These are phyloP conservation scores for Dunckerocampus dactyliophorus DNA, from an alignment of 2,113 vertebrate species.

Conservation along the genomic window DNA sequence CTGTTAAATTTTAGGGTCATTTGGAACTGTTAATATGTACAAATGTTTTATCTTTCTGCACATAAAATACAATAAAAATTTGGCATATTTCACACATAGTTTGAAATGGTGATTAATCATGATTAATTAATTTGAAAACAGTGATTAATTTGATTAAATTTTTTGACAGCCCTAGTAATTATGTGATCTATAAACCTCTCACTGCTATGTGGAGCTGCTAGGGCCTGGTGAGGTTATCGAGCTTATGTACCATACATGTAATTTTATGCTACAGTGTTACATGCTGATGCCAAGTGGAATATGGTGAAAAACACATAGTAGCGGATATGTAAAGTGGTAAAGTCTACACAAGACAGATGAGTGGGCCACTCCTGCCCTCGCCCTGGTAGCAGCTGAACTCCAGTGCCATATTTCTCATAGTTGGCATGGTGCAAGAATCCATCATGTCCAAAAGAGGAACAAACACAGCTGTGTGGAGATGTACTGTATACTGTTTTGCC, in stretches of 20 bases:
- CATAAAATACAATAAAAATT: no score
- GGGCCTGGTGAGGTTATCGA: conserved; percentile 16
- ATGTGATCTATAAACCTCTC: no score
- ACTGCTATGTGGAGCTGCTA: no score
- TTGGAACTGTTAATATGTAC: no score
- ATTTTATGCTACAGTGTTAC: conserved; percentile 15
- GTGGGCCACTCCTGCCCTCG: conserved; percentile 11
- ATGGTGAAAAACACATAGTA: conserved; percentile 8
- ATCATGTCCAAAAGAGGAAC: neutral
- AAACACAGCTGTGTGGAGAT: conserved; percentile 38
- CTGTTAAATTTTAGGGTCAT: no score
- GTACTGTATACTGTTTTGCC: neutral
- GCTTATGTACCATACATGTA: conserved; percentile 3
- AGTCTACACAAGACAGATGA: conserved; percentile 25
- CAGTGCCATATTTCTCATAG: conserved; percentile 44
- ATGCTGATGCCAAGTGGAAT: conserved; percentile 13
- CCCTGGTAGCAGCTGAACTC: conserved; percentile 19
- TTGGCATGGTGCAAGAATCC: conserved; percentile 29
- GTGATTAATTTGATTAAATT: no score
- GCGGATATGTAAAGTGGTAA: conserved; percentile 9
- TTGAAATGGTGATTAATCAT: no score
- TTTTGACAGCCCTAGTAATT: no score
- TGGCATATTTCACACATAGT: no score
- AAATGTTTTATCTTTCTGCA: no score
- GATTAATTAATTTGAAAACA: no score